Base-by-base conservation (phyloP, 2,113 vertebrate genomes). In the Mormyrus lacerda region DNA sequence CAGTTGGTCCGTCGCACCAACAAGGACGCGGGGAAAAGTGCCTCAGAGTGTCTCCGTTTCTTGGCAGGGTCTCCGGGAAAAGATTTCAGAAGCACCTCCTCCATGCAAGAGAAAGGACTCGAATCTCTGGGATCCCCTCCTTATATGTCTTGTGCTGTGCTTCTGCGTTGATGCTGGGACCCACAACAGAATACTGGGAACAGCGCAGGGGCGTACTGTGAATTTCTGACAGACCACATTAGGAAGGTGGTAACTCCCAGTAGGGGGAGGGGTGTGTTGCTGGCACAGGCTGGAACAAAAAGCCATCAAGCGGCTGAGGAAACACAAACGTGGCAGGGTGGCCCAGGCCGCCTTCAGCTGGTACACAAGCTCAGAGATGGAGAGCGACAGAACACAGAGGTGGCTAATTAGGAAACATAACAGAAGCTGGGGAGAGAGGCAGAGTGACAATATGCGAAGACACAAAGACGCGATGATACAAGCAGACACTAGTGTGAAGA, bases 151-250 rank as follows among this genome's bases (percentile, higher is more conserved):
- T 39, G n/a, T 31, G 84, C 84, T 1, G 21, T 47, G 84, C 27
- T 51, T 47, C 84, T 53, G 24, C 19, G 84, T 86, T 51, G 48
- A 51, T 53, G 50, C 50, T 39, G 48, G 85, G 85, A 4, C 85
- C 73, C 48, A 87, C 50, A 87, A 19, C 85, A 87, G 50, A 55
- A 42, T 19, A 27, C 50, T 24, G 27, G 45, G 48, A 55, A 39
- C 6, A 87, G 85, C 11, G 0, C n/a, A 39, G 85, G 50, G 19
- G 15, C 3, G 4, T 31, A 35, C 27, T 53, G 27, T 7, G 51
- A 19, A 2, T 19, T 35, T 86, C 50, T 87, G 48, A 87, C 51
- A 87, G 85, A 87, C 50, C 50, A 55, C 85, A 87, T 87, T 87
- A 87, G 85, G 85, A 87, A 87, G 85, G 85, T 19, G 27, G 15